Conservation (phyloP, 2,797 vertebrate genomes). For the Lepilemur ruficaudatus region DNA sequence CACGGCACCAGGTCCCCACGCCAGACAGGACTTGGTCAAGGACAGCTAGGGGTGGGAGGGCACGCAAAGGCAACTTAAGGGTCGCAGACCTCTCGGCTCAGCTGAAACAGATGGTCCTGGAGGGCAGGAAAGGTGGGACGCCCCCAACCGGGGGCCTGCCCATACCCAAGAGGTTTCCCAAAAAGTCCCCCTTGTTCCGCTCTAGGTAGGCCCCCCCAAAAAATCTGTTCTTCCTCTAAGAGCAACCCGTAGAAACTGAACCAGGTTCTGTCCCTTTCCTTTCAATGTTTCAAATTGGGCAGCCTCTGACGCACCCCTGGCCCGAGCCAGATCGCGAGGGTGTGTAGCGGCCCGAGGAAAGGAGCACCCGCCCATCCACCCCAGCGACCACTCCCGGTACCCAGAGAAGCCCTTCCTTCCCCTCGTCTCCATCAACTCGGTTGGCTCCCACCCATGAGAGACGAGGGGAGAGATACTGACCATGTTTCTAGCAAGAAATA, state of each 20-base stretch:
- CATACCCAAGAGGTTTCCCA: background rate
- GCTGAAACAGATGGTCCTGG: background rate
- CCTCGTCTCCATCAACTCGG: background rate
- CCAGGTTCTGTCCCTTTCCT: background rate
- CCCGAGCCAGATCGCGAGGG: background rate
- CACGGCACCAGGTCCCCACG: background rate
- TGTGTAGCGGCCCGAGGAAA: background rate
- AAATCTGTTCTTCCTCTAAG: background rate
- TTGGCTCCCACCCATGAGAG: accelerated
- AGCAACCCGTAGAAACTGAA: background rate
- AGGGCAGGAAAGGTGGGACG: accelerated
- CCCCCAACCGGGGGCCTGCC: background rate
- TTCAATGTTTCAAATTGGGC: background rate
- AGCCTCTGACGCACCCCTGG: background rate
- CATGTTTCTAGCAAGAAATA: background rate
- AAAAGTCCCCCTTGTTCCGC: background rate
- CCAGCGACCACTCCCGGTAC: background rate
- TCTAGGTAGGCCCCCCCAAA: background rate
- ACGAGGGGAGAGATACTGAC: background rate
- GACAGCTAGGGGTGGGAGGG: too few relatives aligned
- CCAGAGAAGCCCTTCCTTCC: too few relatives aligned
- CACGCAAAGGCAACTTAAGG: accelerated
- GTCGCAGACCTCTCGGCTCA: background rate
- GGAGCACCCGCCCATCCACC: background rate
- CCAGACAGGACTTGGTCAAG: accelerated